Evolutionary conservation across 2,797 vertebrate species (phyloP).

Genomic region (Cyprinella venusta): DNA sequence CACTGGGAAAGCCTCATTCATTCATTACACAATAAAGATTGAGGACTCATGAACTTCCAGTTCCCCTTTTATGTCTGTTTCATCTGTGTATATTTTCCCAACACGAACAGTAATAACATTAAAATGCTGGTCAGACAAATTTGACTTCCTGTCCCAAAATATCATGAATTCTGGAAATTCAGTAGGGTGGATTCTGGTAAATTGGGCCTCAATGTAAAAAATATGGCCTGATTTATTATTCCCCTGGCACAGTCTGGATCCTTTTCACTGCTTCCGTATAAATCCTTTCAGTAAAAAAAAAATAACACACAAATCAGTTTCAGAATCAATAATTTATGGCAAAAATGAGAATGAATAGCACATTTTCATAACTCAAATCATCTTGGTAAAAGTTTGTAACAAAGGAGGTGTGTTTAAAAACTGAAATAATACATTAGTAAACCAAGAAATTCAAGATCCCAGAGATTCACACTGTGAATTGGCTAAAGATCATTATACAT

Average conservation of each 20-base stretch:
- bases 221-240: not conserved
- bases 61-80: not conserved
- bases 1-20: conserved; percentile 11
- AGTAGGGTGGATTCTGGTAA: not conserved
- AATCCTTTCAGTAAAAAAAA: not conserved
- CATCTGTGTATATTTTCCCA: not conserved
- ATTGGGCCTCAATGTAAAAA: not conserved
- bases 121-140: conserved; percentile 6
- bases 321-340: conserved; percentile 46
- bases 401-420: conserved; percentile 10
- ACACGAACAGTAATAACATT: not conserved
- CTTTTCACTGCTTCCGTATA: not conserved
- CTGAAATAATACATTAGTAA: conserved; percentile 7
- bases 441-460: not conserved
- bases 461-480: not conserved
- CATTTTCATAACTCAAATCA: not conserved
- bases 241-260: not conserved
- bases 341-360: conserved; percentile 16
- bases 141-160: not conserved
- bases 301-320: conserved; percentile 2
- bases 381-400: not conserved
- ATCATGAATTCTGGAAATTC: conserved; percentile 7
- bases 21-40: conserved; percentile 3
- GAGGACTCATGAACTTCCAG: not conserved
- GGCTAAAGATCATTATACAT: not conserved